Conservation (phyloP, 2,888 invertebrate genomes). For the Abrostola tripartita region DNA sequence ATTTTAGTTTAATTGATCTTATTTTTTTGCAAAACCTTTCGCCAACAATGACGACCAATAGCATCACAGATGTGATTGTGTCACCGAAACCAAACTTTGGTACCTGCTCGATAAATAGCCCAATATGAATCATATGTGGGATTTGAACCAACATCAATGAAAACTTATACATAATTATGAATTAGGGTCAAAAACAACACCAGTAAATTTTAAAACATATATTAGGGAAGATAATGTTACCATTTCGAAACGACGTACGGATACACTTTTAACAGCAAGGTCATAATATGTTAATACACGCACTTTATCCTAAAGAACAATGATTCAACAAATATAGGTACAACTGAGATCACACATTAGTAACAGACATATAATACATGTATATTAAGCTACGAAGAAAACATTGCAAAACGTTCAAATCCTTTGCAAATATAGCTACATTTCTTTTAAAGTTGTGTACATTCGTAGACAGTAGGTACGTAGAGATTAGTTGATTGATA, state of each 20-base stretch:
- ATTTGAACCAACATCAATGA: no score
- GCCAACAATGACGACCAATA: no score
- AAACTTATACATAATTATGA: no score
- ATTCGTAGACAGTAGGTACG: no score
- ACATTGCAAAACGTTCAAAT: neutral
- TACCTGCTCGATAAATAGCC: no score
- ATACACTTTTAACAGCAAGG: conserved; percentile 53
- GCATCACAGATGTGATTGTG: no score
- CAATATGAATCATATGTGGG: no score
- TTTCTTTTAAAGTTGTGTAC: neutral
- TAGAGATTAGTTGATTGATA: neutral
- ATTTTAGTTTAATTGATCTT: neutral
- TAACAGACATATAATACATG: neutral
- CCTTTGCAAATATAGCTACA: neutral
- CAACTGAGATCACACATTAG: conserved; percentile 14
- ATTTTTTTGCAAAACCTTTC: neutral
- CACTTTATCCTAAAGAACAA: conserved; percentile 25
- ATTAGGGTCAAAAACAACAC: conserved; percentile 59
- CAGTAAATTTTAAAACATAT: conserved; percentile 76
- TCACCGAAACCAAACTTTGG: no score
- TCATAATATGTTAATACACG: conserved; percentile 38
- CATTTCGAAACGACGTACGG: conserved; percentile 61
- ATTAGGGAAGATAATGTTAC: conserved; percentile 85
- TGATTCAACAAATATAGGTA: conserved; percentile 18
- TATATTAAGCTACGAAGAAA: neutral